Base-by-base conservation (phyloP, 2,113 vertebrate genomes). In the Terrapene triunguis region DNA sequence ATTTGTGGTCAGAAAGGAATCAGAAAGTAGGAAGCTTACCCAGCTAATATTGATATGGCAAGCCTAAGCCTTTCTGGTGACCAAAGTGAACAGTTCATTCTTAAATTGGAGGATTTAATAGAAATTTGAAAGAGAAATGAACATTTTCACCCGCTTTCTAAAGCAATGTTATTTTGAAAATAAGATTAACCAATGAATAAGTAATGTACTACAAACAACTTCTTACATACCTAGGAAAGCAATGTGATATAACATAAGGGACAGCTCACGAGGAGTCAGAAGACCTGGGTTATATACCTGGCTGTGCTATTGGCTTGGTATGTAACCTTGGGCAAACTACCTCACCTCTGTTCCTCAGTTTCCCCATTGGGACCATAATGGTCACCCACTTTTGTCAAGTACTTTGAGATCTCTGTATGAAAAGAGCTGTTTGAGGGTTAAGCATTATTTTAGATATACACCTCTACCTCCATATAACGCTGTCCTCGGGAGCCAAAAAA, bases 1-100 rank as follows among this genome's bases (percentile, higher is more conserved):
- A 89, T 90, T 72, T 95, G 93, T 90, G 92, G 93, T 94, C 83
- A 91, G 53, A 89, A 50, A 32, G 86, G 83, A 94, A 96, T 87
- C 80, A 91, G 90, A 94, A 86, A 19, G 53, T 84, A 47, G 17
- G 76, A 78, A 27, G 42, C 82, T 88, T 94, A 93, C 4, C 62
- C 95, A 44, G 19, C 72, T 78, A 5, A 3, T 19, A 74, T 27
- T 87, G 85, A 55, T 29, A 50, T 3, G 35, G 87, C 95, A 84
- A 96, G 35, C 14, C 53, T 57, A 78, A 90, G 55, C 5, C 62
- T 86, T 91, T 13, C 16, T 13, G 82, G 59, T 42, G 62, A 74
- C 80, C 32, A 74, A 13, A 24, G 79, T 78, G 54, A 88, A 80
- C 93, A 50, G 7, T 44, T 5, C 47, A 74, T 85, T 94, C 85